Base-by-base conservation (phyloP, 2,888 invertebrate genomes). In the Cepaea hortensis region DNA sequence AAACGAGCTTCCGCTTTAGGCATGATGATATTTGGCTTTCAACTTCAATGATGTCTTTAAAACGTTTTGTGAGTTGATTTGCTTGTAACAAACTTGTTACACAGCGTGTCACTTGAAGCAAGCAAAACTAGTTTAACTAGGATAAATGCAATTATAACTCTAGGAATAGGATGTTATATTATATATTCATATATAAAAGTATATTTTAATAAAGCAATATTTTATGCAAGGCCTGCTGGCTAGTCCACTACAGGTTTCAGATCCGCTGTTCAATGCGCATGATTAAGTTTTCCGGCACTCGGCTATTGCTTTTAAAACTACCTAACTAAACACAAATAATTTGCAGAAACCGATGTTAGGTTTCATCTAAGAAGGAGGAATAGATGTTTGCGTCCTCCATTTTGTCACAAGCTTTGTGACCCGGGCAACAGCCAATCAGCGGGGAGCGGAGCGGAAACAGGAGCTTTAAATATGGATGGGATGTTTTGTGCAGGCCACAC, bases 1-100 rank as follows among this genome's bases (percentile, higher is more conserved):
- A 94, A 90, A 48, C 93, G 91, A 55, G 92, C 92, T 87, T 93
- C 91, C 72, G 94, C 94, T n/a, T 94, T 90, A 35, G 94, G 94
- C 94, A 94, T 94, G 70, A 35, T 70, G 70, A 55, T 79, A 35
- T 50, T 23, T 23, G 15, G 72, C 9, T 9, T 70, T 48, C 48
- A 82, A 20, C 7, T 61, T 81, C 3, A 48, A 70, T 70, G 11
- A 23, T 6, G 55, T 13, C 3, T 50, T 13, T 18, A 13, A 35
- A 13, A 55, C 0, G 61, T 61, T 23, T 61, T 15, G 23, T n/a
- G 15, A 55, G 6, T 61, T 77, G 50, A 20, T 20, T 48, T 4
- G 6, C 48, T n/a, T 73, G 65, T 65, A 65, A 13, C 18, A 13
- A 9, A n/a, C n/a, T 70, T 15, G n/a, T 75, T 11, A n/a, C n/a